Evolutionary conservation across 2,888 invertebrate species (phyloP).

Genomic region (Drosophila paranaensis): DNA sequence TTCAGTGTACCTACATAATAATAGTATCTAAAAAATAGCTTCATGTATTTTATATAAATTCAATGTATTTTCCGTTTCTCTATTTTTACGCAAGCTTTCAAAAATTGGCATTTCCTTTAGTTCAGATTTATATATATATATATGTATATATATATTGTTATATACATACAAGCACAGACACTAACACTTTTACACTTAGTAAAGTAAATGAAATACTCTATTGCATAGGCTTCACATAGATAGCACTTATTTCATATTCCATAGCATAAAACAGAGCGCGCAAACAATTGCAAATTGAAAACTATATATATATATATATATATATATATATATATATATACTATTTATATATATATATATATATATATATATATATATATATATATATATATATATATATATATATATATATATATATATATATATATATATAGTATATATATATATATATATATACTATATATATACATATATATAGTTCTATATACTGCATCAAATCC

Average conservation of each 20-base stretch:
- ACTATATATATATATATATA: not conserved
- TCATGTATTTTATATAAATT: slow-evolving; percentile 57
- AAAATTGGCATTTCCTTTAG: slow-evolving; percentile 76
- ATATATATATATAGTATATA: too few species aligned
- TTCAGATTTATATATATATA: slow-evolving; percentile 18
- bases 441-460: too few species aligned
- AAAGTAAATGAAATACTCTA: slow-evolving; percentile 8
- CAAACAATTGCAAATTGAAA: slow-evolving; percentile 8
- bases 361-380: too few species aligned
- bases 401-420: too few species aligned
- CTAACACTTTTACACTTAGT: slow-evolving; percentile 10
- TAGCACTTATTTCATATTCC: slow-evolving; percentile 32
- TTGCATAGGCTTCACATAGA: slow-evolving; percentile 27
- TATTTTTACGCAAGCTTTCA: slow-evolving; percentile 62
- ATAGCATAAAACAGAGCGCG: slow-evolving; percentile 12
- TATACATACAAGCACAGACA: slow-evolving; percentile 20
- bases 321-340: too few species aligned
- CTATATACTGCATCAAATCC: slow-evolving; percentile 15
- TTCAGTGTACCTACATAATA: slow-evolving; percentile 49
- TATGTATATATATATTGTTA: not conserved
- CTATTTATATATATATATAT: too few species aligned
- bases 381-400: too few species aligned
- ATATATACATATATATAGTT: too few species aligned
- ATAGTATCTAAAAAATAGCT: slow-evolving; percentile 78
- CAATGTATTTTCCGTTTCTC: slow-evolving; percentile 40